phyloP scores from a whole-genome alignment of 2,888 invertebrate species.

The Brenthis ino region DNA sequence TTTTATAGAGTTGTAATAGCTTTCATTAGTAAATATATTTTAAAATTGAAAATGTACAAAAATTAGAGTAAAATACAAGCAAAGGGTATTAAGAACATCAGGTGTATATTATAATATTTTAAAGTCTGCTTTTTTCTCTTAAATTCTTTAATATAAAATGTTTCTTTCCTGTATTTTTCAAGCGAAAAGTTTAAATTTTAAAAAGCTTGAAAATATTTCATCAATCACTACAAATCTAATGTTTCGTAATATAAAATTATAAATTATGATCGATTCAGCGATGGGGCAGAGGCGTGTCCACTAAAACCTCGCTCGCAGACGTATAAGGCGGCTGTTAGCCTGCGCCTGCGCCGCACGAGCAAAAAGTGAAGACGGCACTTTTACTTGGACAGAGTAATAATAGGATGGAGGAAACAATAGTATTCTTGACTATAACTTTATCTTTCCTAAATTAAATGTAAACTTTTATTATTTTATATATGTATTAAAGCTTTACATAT shows the following conservation, averaged over 20 bases:
- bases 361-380: slow-evolving; percentile 47
- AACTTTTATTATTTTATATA: too few relatives aligned
- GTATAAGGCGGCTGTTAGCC: slow-evolving; percentile 57
- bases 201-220: slow-evolving; percentile 13
- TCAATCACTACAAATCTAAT: slow-evolving; percentile 18
- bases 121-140: too few relatives aligned
- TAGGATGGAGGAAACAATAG: neutral
- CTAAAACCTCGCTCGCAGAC: slow-evolving; percentile 38
- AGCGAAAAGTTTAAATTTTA: neutral
- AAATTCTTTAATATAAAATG: too few relatives aligned
- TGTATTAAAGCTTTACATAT: too few relatives aligned
- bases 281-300: slow-evolving; percentile 34
- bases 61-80: too few relatives aligned
- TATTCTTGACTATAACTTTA: too few relatives aligned
- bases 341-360: slow-evolving; percentile 44
- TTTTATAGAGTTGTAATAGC: too few relatives aligned
- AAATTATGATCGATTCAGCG: slow-evolving; percentile 24
- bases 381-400: slow-evolving; percentile 40
- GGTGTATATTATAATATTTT: too few relatives aligned
- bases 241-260: slow-evolving; percentile 24
- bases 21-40: too few relatives aligned
- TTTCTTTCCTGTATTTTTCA: neutral
- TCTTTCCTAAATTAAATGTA: too few relatives aligned
- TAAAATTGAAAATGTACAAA: too few relatives aligned
- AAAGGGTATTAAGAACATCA: too few relatives aligned